Percentiles rank a stretch among this genome's conserved stretches.
Conservation (phyloP, 2,797 vertebrate genomes). For the Mustela erminea region DNA sequence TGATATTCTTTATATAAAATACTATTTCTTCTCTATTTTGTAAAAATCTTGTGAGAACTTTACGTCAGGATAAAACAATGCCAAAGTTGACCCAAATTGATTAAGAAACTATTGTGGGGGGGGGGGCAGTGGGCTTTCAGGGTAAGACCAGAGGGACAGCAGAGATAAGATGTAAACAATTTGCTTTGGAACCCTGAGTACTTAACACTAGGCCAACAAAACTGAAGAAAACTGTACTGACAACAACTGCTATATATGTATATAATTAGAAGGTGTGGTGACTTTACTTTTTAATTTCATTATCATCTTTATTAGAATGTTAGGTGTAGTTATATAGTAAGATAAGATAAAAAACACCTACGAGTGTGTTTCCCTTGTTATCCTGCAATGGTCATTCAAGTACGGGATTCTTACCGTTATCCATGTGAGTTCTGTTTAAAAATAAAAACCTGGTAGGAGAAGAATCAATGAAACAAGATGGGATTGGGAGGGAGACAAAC, state of each 20-base stretch:
- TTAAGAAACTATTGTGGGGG: not conserved
- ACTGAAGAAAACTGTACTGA: not conserved
- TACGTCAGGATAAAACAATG: not conserved
- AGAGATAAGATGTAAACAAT: not conserved
- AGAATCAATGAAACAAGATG: no score
- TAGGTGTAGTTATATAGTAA: not conserved
- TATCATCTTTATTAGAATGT: not conserved
- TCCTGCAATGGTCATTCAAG: not conserved
- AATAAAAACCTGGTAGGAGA: not conserved
- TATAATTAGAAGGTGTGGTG: not conserved
- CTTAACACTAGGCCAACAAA: not conserved
- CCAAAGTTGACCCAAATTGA: not conserved
- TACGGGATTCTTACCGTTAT: not conserved
- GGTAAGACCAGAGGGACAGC: not conserved
- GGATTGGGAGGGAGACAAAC: no score
- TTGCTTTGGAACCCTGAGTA: not conserved
- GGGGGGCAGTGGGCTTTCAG: rapidly evolving
- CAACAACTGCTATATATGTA: not conserved
- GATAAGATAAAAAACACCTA: not conserved
- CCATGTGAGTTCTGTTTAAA: not conserved
- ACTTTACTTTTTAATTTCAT: not conserved
- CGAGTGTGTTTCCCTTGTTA: not conserved
- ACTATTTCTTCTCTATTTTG: not conserved
- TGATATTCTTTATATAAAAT: not conserved
- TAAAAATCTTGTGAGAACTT: not conserved